Conservation (phyloP, 1,140 invertebrate species). For the Zaprionus lachaisei region DNA sequence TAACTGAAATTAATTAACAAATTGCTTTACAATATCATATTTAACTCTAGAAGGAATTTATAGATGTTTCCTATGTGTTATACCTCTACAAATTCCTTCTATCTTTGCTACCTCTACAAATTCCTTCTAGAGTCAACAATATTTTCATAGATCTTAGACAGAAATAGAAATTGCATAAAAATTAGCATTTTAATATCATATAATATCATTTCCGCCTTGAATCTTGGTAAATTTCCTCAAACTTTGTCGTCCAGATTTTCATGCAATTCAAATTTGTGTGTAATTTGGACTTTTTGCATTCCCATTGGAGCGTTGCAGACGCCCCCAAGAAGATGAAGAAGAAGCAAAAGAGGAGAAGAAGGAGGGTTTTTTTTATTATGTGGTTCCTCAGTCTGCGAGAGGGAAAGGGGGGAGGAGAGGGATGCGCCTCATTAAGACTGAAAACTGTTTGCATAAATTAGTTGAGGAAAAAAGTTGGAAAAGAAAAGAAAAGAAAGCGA, state of each 20-base stretch:
- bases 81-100: no score
- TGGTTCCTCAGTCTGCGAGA: conserved; percentile 1
- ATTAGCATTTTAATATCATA: background rate
- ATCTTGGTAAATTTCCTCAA: conserved; percentile 12
- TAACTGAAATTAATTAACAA: no score
- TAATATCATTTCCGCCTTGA: background rate
- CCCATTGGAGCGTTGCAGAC: conserved; percentile 39
- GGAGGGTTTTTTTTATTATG: conserved; percentile 39
- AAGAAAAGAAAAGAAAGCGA: conserved; percentile 25
- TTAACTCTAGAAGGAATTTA: no score
- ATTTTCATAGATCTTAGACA: no score
- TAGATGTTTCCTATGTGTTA: no score
- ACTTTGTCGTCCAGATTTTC: conserved; percentile 27
- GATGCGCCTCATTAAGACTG: conserved; percentile 54
- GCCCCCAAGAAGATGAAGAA: conserved; percentile 12
- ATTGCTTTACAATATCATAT: no score
- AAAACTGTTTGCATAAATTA: conserved; percentile 81
- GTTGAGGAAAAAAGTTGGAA: conserved; percentile 43
- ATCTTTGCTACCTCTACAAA: no score
- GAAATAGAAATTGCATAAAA: background rate
- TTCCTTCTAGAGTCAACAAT: no score
- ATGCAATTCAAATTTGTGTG: conserved; percentile 32
- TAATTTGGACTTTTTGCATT: conserved; percentile 52
- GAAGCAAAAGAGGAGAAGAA: background rate
- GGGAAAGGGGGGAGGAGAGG: background rate